Percentiles rank a stretch among this genome's conserved stretches.
Conservation (phyloP, 2,113 vertebrate species). For the Numida meleagris region DNA sequence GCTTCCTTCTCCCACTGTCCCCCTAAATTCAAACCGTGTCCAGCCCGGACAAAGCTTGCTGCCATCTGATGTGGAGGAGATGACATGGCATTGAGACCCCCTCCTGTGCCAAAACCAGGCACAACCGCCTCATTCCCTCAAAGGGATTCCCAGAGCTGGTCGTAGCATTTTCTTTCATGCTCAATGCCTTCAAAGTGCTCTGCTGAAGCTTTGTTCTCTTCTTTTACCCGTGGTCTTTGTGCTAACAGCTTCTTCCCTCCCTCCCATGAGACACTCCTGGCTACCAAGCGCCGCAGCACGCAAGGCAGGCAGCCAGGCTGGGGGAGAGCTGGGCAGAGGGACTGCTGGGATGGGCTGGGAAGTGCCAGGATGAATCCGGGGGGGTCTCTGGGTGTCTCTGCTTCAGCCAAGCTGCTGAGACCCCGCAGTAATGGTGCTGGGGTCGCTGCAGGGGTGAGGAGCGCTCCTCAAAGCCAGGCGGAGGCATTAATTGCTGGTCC, state of each 20-base stretch:
- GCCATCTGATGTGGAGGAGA: neutral
- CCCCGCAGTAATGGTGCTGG: neutral
- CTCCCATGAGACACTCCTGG: neutral
- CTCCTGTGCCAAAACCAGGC: neutral
- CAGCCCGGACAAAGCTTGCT: neutral
- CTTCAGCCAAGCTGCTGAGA: neutral
- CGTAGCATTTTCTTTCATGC: neutral
- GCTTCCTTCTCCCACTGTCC: neutral
- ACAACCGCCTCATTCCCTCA: neutral
- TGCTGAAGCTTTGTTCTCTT: neutral
- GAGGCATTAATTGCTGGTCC: neutral
- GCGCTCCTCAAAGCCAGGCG: neutral
- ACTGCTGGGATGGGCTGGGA: neutral
- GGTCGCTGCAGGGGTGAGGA: neutral
- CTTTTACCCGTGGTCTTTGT: neutral
- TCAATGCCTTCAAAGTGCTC: neutral
- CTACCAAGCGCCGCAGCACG: neutral
- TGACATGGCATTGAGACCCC: neutral
- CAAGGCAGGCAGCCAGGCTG: constrained; percentile 18
- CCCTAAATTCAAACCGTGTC: neutral
- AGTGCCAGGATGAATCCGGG: neutral
- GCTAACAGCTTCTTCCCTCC: neutral
- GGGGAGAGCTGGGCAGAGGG: neutral
- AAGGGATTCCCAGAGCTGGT: neutral
- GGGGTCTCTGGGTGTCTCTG: neutral